Percentiles rank a stretch among this genome's conserved stretches.
These are phyloP conservation scores for Drosophila biarmipes DNA, from an alignment of 1,140 invertebrate genomes.

Conservation along the genomic window DNA sequence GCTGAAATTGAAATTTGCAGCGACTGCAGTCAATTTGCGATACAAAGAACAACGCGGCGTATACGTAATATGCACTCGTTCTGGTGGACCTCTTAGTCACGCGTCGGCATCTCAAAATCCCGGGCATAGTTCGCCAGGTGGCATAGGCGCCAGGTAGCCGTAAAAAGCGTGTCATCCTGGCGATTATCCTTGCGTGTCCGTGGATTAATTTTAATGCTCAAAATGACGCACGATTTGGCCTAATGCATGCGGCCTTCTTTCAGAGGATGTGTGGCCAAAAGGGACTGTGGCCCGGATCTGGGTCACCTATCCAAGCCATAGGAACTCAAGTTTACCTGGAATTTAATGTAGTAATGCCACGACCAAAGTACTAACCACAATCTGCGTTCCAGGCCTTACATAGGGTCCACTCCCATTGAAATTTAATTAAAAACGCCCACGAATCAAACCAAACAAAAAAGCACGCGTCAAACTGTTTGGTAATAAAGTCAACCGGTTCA, in stretches of 20 bases:
- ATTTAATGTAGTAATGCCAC: slow-evolving; percentile 4
- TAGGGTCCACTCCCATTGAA: slow-evolving; percentile 37
- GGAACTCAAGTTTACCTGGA: too few species aligned
- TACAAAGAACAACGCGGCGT: slow-evolving; percentile 21
- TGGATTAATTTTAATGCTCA: slow-evolving; percentile 57
- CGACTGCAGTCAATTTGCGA: slow-evolving; percentile 42
- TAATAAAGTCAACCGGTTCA: slow-evolving; percentile 69
- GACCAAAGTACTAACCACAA: slow-evolving; percentile 22
- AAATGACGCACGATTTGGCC: slow-evolving; percentile 57
- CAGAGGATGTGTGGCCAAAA: slow-evolving; percentile 1
- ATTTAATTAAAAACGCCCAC: slow-evolving; percentile 55
- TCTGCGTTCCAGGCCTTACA: slow-evolving; percentile 4
- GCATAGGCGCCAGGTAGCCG: slow-evolving; percentile 3
- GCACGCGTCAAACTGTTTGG: slow-evolving; percentile 50
- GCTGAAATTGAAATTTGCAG: slow-evolving; percentile 55
- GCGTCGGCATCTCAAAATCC: slow-evolving; percentile 47
- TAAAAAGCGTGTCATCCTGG: slow-evolving; percentile 50
- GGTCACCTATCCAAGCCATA: slow-evolving; percentile 33
- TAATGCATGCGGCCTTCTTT: slow-evolving; percentile 19
- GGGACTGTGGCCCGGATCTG: slow-evolving; percentile 9
- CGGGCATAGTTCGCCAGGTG: slow-evolving; percentile 13
- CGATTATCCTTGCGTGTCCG: slow-evolving; percentile 60
- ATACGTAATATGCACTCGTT: slow-evolving; percentile 40
- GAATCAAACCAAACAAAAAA: slow-evolving; percentile 16
- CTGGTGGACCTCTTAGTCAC: slow-evolving; percentile 43